Base-by-base conservation (phyloP, 2,888 invertebrate genomes). In the Phania funesta region DNA sequence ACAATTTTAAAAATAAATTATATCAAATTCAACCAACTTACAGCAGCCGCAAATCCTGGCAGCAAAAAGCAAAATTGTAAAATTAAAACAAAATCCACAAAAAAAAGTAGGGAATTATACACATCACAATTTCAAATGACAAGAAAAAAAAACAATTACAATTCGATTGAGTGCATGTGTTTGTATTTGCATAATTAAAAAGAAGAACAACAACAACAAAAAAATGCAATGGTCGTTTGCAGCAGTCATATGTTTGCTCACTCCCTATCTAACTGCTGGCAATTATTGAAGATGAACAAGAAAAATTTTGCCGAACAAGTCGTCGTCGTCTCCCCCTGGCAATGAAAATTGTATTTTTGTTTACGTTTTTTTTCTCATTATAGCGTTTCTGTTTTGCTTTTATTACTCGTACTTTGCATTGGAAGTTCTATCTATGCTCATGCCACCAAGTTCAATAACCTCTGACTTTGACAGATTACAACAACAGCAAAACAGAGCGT, bases 391-490 rank as follows among this genome's bases (percentile, higher is more conserved):
- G 65, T 65, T 62, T 64, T 50, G 52, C 20, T 70, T 75, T 58
- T 44, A 13, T 60, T 46, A 13, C 58, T n/a, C n/a, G n/a, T 48
- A 5, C 64, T 86, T 85, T 86, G 84, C 87, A 82, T 85, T 86
- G 87, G 86, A 86, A 85, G 86, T 84, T 86, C 85, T 84, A 73
- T 86, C 85, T 84, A 73, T 71, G 64, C 68, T 74, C 78, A 74
- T 62, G 44, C 60, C 60, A 80, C 22, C 67, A 82, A 86, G 88
- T 89, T 89, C 89, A 88, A 86, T 74, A 86, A 86, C 89, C 89
- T 88, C 87, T 89, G 89, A 86, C 88, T 88, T 84, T 86, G 84
- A 84, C 80, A 58, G 80, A 68, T 41, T 44, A 65, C 58, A 67
- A 18, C 32, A 70, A 70, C 32, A 75, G 50, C 18, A 6, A 35